Base-by-base conservation (phyloP, 2,888 invertebrate genomes). In the Agriopis marginaria region DNA sequence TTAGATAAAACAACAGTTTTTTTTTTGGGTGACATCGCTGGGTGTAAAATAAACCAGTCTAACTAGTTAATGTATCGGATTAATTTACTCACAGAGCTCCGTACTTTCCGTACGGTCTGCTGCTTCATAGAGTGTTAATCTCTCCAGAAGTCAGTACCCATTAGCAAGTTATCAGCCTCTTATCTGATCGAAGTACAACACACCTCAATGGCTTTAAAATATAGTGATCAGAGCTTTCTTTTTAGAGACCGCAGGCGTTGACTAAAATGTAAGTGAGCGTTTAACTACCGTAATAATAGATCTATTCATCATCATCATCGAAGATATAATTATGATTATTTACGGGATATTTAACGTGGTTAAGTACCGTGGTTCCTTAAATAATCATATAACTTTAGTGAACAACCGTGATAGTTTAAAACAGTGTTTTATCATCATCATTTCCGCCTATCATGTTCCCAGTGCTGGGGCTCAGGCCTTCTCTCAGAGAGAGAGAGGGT, bases 101-200 rank as follows among this genome's bases (percentile, higher is more conserved):
- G 44, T 55, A 44, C 49, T 39, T 45, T 51, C 44, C 61, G 64
- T 51, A 53, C 67, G 67, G 65, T 66, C 65, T 59, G 49, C 56
- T 71, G 70, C 69, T 39, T 56, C 51, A 47, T 67, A 62, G 49
- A 62, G 65, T 59, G 63, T 72, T 75, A 77, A 77, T 76, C 72
- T 54, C 51, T 65, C 66, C 68, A 70, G 73, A 71, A 74, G 73
- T 72, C 73, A 62, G 61, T 75, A 73, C 59, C 75, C 74, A 76
- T 74, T 77, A 75, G 71, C 73, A 65, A 71, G 66, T 68, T 73
- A 74, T 75, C 75, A 65, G 64, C 49, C 71, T 62, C 62, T 67
- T 72, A 75, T 75, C 76, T 66, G 73, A 63, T 63, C 63, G 60
- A 54, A 67, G 66, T 62, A 45, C 68, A 65, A 39, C 66, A 70